Conservation (phyloP, 2,888 invertebrate genomes). For the Caenorhabditis sp. region DNA sequence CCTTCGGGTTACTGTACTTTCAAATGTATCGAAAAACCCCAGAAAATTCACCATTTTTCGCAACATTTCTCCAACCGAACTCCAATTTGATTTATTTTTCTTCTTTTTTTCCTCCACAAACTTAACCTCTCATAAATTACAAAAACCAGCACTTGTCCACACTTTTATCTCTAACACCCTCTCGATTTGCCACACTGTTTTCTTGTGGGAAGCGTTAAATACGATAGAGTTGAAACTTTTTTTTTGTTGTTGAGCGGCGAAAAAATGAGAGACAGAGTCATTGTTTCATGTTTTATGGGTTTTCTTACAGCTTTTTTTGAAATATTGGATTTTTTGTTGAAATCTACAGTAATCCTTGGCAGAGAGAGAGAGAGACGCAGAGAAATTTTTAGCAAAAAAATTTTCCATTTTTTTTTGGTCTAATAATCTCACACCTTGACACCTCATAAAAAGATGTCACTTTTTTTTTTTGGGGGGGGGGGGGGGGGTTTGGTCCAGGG, state of each 20-base stretch:
- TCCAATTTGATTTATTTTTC: not conserved
- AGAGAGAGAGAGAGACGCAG: not conserved
- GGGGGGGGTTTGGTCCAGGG: too few species aligned
- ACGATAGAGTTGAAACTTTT: not conserved
- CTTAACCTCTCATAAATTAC: not conserved
- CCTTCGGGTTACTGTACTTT: not conserved
- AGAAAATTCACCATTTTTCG: not conserved
- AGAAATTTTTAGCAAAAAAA: too few species aligned
- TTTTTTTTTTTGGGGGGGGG: too few species aligned
- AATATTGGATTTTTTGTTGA: not conserved
- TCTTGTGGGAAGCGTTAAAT: not conserved
- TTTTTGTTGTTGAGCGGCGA: too few species aligned
- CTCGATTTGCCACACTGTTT: not conserved
- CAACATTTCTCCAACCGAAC: not conserved
- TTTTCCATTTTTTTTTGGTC: too few species aligned
- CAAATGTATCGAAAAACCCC: not conserved
- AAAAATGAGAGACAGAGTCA: not conserved
- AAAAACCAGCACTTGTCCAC: constrained; percentile 8
- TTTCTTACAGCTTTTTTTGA: constrained; percentile 8
- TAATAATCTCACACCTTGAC: too few species aligned
- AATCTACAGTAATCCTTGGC: not conserved
- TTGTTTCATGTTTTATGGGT: not conserved
- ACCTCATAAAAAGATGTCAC: too few species aligned
- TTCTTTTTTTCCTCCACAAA: not conserved
- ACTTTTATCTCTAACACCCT: not conserved